Evolutionary conservation across 2,797 vertebrate species (phyloP), one percentile per base, ranked within the genome.

Genomic region (Myotis planiceps): DNA sequence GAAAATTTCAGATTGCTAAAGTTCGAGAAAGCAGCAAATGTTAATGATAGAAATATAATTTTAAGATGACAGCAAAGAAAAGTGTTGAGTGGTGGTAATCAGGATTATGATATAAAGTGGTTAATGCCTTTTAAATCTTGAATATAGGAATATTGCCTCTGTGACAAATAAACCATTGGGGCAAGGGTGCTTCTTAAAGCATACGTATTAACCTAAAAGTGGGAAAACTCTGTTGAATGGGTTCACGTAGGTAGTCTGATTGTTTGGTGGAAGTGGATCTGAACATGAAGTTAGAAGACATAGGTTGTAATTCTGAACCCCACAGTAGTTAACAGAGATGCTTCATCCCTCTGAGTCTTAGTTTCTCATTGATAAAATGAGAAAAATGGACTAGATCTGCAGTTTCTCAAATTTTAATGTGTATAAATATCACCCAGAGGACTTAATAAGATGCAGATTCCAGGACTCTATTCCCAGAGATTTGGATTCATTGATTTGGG

Each of bases 1-100:
- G 10, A 95, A 5, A 53, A 58, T 39, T 23, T 78, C 55, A 27
- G n/a, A 55, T 34, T 58, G 23, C 39, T 76, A 60, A 90, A 66
- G 86, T 78, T 82, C 15, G 37, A 74, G 63, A 25, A 6, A 66
- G 13, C 37, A 65, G 39, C 32, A 80, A 47, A 71, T 25, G 19
- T 37, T 88, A 74, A 80, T 82, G 53, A 72, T 75, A 87, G 60
- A 87, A 75, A 84, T 90, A 16, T 32, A 51, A 72, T 42, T 91
- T 18, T 7, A 82, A 86, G 79, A 76, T 71, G 51, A 75, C 34
- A 75, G 83, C 42, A 85, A 82, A 88, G 60, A 84, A 71, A 45
- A 42, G 14, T 27, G 1, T 60, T 51, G 23, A 75, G 53, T 83
- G 8, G 9, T 65, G 39, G 10, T 21, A 9, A 16, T 39, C 16